Evolutionary conservation across 1,140 invertebrate genomes (phyloP), one percentile per base, ranked within the genome.

Genomic region (Drosophila nasuta): DNA sequence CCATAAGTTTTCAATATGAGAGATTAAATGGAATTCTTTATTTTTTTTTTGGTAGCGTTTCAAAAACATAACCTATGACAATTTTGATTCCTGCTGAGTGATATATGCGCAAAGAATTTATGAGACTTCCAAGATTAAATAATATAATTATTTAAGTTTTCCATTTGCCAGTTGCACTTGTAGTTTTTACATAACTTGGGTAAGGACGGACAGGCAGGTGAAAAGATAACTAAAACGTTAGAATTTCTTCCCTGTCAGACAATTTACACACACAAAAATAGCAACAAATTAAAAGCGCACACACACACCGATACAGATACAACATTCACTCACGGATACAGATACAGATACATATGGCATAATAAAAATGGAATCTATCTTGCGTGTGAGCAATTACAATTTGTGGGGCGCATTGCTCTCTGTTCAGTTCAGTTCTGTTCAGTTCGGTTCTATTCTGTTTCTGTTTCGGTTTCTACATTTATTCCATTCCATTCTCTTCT

Each of bases 321-420:
- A 49, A 30, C 10, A 49, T 10, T 38, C 35, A 43, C 11, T 43
- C 20, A 59, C 2, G 20, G 8, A 20, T 3, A 60, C 15, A 46
- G 5, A 30, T 17, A 45, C 20, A 45, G 1, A 30, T 20, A 56
- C 51, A 64, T 52, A 51, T 62, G 59, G 7, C 52, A 74, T 60
- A 57, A 75, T 69, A 69, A 56, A 51, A 75, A 51, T 75, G 52
- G 35, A 70, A 70, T 63, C 17, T 75, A 75, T 75, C 58, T 75
- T 75, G 51, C 45, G 66, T 69, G 48, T 41, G 68, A 75, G 52
- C 58, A 69, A 69, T 59, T 59, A 70, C 30, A 76, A 72, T 65
- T 76, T 65, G 41, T 65, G 63, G 63, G 63, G 63, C 63, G 51
- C 63, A 65, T 65, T 65, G 63, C 63, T 65, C 63, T 65, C 51